Conservation (phyloP, 2,888 invertebrate genomes). For the Acanthosoma haemorrhoidale region DNA sequence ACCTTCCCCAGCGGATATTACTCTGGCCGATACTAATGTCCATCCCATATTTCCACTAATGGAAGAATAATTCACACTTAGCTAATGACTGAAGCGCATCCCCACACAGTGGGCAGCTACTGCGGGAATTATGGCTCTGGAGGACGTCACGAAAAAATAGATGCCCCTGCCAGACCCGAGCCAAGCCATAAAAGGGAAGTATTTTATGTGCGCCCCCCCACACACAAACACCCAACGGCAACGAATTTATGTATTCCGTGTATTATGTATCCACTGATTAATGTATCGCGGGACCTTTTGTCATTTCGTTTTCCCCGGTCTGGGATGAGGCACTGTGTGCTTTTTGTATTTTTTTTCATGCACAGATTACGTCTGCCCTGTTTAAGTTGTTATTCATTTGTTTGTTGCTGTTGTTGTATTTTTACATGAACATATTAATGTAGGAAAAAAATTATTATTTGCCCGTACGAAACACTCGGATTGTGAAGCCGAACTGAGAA, state of each 20-base stretch:
- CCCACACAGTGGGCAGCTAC: background rate
- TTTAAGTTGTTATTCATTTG: slow-evolving; percentile 1
- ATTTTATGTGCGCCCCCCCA: slow-evolving; percentile 16
- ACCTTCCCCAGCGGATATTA: too few species aligned
- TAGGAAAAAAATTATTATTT: too few species aligned
- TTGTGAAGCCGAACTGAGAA: too few species aligned
- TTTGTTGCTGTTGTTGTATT: too few species aligned
- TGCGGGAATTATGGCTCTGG: slow-evolving; percentile 20
- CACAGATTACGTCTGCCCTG: slow-evolving; percentile 8
- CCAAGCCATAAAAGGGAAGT: slow-evolving; percentile 23
- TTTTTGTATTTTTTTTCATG: slow-evolving; percentile 6
- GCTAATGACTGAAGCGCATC: slow-evolving; percentile 18
- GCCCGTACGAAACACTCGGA: too few species aligned
- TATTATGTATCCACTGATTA: slow-evolving; percentile 39
- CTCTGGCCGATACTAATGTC: too few species aligned
- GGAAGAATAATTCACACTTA: slow-evolving; percentile 29
- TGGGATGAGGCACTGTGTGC: background rate
- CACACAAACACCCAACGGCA: slow-evolving; percentile 6
- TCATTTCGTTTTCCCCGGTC: slow-evolving; percentile 33
- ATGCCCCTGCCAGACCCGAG: slow-evolving; percentile 5
- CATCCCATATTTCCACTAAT: slow-evolving; percentile 18
- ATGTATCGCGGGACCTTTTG: slow-evolving; percentile 36
- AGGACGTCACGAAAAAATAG: slow-evolving; percentile 19
- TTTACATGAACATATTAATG: too few species aligned
- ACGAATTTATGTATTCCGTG: slow-evolving; percentile 32